Evolutionary conservation across 2,888 invertebrate genomes (phyloP).

Genomic region (Yponomeuta evonymella): DNA sequence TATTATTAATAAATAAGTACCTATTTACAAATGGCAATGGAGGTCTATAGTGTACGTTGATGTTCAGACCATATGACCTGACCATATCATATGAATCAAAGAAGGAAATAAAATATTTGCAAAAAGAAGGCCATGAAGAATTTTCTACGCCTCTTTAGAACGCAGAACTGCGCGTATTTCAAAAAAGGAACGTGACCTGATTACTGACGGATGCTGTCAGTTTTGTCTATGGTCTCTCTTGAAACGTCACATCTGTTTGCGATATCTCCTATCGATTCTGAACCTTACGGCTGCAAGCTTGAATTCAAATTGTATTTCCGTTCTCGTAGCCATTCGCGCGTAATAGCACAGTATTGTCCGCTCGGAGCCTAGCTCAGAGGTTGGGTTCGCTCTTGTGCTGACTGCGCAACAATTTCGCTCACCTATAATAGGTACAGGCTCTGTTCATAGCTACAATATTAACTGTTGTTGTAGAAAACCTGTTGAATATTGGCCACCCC

Average conservation of each 20-base stretch:
- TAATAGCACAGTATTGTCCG: conserved; percentile 10
- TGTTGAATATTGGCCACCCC: no score
- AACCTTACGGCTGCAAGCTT: conserved; percentile 23
- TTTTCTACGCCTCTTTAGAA: conserved; percentile 32
- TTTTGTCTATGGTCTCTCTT: conserved; percentile 37
- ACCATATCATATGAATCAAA: neutral
- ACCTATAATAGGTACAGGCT: no score
- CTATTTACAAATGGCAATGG: no score
- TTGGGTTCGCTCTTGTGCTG: neutral
- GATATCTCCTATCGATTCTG: conserved; percentile 23
- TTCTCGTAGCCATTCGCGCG: neutral
- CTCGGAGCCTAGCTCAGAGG: neutral
- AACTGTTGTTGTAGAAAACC: no score
- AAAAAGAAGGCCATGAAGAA: conserved; percentile 10
- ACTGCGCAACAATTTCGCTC: no score
- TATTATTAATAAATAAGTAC: no score
- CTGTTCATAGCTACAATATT: no score
- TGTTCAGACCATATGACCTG: neutral
- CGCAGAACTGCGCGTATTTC: conserved; percentile 54
- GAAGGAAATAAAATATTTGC: neutral
- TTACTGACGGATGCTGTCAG: conserved; percentile 70
- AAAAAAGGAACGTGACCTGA: conserved; percentile 73
- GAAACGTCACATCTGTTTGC: conserved; percentile 49
- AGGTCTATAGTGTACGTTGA: no score
- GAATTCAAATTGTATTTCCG: conserved; percentile 28